Evolutionary conservation across 2,888 invertebrate genomes (phyloP), one percentile per base, ranked within the genome.

Genomic region (Scaptomyza caliginosa): DNA sequence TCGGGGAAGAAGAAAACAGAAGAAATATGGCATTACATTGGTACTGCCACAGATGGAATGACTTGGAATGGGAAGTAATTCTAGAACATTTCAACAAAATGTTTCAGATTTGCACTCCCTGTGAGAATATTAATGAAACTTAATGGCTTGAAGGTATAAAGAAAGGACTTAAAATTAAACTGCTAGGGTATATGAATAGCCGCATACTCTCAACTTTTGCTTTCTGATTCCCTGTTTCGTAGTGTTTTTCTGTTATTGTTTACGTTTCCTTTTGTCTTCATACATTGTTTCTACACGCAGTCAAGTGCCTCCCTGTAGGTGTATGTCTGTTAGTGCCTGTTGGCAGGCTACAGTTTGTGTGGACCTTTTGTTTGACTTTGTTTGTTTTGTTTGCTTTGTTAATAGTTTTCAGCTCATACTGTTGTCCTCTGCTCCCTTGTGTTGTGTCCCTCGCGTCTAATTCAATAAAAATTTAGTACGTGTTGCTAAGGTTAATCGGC

Each of bases 401-500:
- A 62, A 80, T 80, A 84, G 77, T 80, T 69, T 66, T 38, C n/a
- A 32, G 38, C 43, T 43, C 55, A 39, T 17, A 26, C 28, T 51
- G 30, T 40, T 32, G n/a, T 38, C 51, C 21, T 55, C 21, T 5
- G 39, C 28, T 42, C 16, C 24, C 23, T 23, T 19, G 19, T 49
- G 36, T 45, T 56, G 63, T 46, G 11, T 19, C 71, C 58, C 56
- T 23, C n/a, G 57, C 38, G 69, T 49, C 55, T 65, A 74, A 79
- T 77, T 65, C 67, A 73, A 79, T 79, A 74, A 70, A 68, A 73
- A 68, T 62, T 40, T 71, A 68, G 56, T 67, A 74, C 66, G 69
- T 86, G 83, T 68, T 85, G 67, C 64, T 68, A 42, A 58, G 52
- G 64, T 62, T 70, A 83, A 83, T 80, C 70, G 84, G 65, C 57